Evolutionary conservation across 2,888 invertebrate species (phyloP).

Genomic region (Epinotia demarniana): DNA sequence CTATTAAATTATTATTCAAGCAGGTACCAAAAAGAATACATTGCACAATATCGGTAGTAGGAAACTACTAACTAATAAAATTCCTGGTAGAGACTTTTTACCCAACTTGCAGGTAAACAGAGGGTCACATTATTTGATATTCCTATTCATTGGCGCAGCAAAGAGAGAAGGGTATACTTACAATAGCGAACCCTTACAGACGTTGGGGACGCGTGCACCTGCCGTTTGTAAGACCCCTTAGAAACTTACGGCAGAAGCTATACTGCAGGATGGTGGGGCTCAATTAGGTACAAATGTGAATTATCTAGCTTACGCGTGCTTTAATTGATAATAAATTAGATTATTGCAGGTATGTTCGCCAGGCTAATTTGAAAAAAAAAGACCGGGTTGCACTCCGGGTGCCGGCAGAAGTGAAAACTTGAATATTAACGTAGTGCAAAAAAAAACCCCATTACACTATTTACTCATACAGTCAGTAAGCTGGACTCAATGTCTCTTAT

Average conservation of each 20-base stretch:
- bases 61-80: too few relatives aligned
- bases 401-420: too few relatives aligned
- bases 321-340: too few relatives aligned
- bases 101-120: neutral
- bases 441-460: too few relatives aligned
- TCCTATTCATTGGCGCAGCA: neutral
- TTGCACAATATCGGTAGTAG: neutral
- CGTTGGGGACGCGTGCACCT: conserved; percentile 4
- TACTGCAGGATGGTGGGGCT: neutral
- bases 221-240: conserved; percentile 6
- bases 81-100: neutral
- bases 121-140: neutral
- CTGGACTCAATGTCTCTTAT: too few relatives aligned
- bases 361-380: too few relatives aligned
- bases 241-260: neutral
- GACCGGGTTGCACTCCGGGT: too few relatives aligned
- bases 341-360: too few relatives aligned
- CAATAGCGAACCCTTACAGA: neutral
- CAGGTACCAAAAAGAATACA: neutral
- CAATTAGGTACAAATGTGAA: too few relatives aligned
- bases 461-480: too few relatives aligned
- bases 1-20: neutral
- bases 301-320: too few relatives aligned
- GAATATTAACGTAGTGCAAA: too few relatives aligned
- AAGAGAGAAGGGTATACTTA: neutral